Base-by-base conservation (phyloP, 2,113 vertebrate genomes). In the Vulpes lagopus region DNA sequence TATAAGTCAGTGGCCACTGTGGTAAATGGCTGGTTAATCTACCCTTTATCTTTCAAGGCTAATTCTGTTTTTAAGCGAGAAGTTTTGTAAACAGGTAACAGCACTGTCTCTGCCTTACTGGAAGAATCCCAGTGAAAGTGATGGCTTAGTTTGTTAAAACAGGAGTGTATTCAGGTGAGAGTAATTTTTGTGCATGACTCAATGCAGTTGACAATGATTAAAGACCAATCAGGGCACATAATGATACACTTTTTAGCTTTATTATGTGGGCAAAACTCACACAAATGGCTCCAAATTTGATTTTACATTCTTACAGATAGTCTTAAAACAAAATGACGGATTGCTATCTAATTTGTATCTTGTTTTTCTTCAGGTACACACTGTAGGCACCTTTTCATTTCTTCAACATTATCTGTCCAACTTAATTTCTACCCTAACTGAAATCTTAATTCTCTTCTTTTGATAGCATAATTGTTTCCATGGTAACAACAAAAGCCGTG, bases 381-480 rank as follows among this genome's bases (percentile, higher is more conserved):
- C 14, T 71, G 15, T 11, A 62, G 20, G 27, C 43, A 71, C 11
- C 16, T 95, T 94, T 82, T 91, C 78, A 78, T 87, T 86, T 90
- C 81, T 88, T 89, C 55, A 62, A n/a, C 14, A 51, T 93, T 86
- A 93, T 94, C 79, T 76, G 30, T 82, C 60, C 76, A 97, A 94
- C 87, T 69, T 95, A 74, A 96, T 89, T 96, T 96, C 80, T 91
- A 92, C 67, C 69, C 55, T 80, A 84, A 91, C 55, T 69, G 82
- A 97, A 98, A 93, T 95, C 95, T 95, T 95, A 95, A 79, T 94
- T 90, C 32, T 90, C 65, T 95, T 84, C 57, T 92, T 83, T 95
- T 93, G 81, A 90, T 83, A 84, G 53, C n/a, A 81, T 95, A 86
- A 93, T 74, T 88, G 92, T 97, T 97, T 60, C 95, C 97, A 96